Conservation (phyloP, 2,113 vertebrate genomes). For the Pelecanus crispus region DNA sequence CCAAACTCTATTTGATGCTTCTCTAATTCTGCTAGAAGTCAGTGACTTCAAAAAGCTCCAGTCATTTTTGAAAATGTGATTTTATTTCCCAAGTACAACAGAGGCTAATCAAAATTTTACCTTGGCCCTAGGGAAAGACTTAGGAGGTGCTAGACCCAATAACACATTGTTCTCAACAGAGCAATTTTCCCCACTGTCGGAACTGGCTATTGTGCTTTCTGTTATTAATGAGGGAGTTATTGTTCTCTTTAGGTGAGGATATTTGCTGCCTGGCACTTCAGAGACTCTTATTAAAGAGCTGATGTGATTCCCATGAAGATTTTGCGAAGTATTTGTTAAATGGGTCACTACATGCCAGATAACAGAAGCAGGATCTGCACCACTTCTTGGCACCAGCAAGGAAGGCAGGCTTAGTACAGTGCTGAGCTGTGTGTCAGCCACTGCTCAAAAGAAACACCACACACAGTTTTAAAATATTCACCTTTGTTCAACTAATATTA, state of each 20-base stretch:
- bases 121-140: not conserved
- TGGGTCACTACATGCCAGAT: not conserved
- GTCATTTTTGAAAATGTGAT: not conserved
- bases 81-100: not conserved
- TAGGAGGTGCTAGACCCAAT: not conserved
- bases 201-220: not conserved
- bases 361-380: not conserved
- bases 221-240: not conserved
- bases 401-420: not conserved
- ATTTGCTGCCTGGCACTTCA: not conserved
- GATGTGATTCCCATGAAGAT: not conserved
- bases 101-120: not conserved
- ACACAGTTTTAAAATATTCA: not conserved
- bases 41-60: not conserved
- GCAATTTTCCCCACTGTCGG: not conserved
- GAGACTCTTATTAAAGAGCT: not conserved
- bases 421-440: not conserved
- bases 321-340: not conserved
- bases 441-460: not conserved
- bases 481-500: not conserved
- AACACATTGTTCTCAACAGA: not conserved
- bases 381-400: not conserved
- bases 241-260: not conserved
- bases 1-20: not conserved
- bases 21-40: not conserved